phyloP scores from a whole-genome alignment of 2,888 invertebrate genomes.

The Ditula angustiorana region DNA sequence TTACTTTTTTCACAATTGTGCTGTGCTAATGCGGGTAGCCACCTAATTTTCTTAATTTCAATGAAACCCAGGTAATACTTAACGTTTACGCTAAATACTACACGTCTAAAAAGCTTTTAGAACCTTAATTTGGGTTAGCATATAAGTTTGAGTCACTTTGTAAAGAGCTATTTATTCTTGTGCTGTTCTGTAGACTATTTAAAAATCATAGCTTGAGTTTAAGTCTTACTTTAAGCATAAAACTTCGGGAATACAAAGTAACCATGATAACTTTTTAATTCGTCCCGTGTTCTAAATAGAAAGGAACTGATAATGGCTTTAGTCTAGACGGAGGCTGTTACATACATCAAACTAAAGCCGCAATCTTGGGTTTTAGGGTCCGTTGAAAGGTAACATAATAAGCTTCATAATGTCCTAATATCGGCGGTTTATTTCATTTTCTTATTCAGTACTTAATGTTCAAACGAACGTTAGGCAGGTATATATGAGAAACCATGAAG shows the following conservation, averaged over 20 bases:
- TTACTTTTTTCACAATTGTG: neutral
- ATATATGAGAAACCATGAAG: constrained; percentile 3
- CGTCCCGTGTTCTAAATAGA: constrained; percentile 9
- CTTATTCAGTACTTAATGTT: constrained; percentile 13
- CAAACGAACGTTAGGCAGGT: too few relatives aligned
- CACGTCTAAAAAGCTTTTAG: neutral
- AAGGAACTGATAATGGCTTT: constrained; percentile 23
- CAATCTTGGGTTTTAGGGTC: constrained; percentile 7
- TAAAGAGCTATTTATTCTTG: too few relatives aligned
- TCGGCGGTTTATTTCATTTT: constrained; percentile 4
- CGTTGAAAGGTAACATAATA: neutral
- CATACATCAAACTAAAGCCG: constrained; percentile 32
- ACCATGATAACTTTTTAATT: constrained; percentile 11
- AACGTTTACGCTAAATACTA: neutral
- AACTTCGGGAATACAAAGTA: neutral
- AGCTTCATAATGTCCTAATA: constrained; percentile 22
- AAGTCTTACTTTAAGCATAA: neutral
- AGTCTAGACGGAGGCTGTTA: constrained; percentile 30
- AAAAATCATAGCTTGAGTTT: too few relatives aligned
- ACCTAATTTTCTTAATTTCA: constrained; percentile 2
- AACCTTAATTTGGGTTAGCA: neutral
- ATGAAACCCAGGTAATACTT: neutral
- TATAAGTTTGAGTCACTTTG: too few relatives aligned
- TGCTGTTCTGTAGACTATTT: too few relatives aligned
- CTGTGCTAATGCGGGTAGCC: neutral